Base-by-base conservation (phyloP, 1,140 invertebrate species). In the Holotrichia oblita region DNA sequence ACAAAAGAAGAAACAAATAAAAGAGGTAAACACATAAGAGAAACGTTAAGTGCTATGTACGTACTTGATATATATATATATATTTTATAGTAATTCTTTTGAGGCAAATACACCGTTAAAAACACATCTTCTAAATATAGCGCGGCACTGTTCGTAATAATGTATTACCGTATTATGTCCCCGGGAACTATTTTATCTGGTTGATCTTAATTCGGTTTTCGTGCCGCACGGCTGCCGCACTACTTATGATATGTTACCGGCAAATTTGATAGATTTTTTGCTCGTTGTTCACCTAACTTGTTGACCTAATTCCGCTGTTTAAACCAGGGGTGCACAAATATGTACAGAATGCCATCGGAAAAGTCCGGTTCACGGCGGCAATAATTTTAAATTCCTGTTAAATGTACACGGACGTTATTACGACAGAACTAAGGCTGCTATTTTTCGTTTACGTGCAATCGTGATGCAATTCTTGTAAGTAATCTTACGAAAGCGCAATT, bases 121-220 rank as follows among this genome's bases (percentile, higher is more conserved):
- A 48, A 48, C 44, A 48, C 12, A 48, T 48, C 44, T 48, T 48
- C 44, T 48, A 48, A 48, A 48, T 48, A 48, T 48, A 48, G 44
- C n/a, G 12, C 44, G 44, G 12, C 12, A 14, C 44, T 48, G 2
- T 12, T 42, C 12, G 12, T 48, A 10, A 20, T 64, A 64, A 20
- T 20, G 20, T 27, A 64, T 64, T 64, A 64, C 61, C 61, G 24
- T 27, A 20, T 64, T 64, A 20, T 64, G 61, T 64, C 72, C 72
- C 72, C 12, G 34, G 72, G 40, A 40, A 42, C 34, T 73, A 73
- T 73, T 40, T 73, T 73, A 73, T 73, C 72, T 12, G 14, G 40
- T 40, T 73, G 24, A 73, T 73, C 72, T 73, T 73, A 73, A 73
- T 73, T 73, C 72, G 34, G 72, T 40, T 73, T 73, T 73, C 72